Evolutionary conservation across 2,888 invertebrate species (phyloP).

Genomic region (Meganola albula): DNA sequence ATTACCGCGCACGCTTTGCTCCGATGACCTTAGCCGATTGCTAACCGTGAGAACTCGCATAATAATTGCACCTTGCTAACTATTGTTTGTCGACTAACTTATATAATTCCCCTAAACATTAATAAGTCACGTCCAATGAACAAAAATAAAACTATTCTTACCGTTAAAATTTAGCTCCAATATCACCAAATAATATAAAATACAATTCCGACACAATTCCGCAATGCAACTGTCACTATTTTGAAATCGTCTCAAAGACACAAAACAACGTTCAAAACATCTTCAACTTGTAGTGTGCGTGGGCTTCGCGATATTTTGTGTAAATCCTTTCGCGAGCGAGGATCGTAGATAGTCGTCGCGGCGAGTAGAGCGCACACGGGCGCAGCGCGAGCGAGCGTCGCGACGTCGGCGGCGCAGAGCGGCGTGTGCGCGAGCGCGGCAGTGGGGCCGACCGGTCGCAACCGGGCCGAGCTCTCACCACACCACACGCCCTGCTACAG

Average conservation of each 20-base stretch:
- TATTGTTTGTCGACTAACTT: conserved; percentile 22
- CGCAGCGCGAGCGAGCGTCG: conserved; percentile 64
- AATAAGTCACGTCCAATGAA: conserved; percentile 5
- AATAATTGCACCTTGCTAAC: conserved; percentile 22
- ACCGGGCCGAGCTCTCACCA: conserved; percentile 74
- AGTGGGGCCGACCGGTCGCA: conserved; percentile 76
- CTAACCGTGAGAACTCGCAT: conserved; percentile 40
- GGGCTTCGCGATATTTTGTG: conserved; percentile 41
- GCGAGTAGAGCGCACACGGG: conserved; percentile 51
- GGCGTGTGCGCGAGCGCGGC: conserved; percentile 61
- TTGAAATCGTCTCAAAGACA: conserved; percentile 37
- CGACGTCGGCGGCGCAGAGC: conserved; percentile 71
- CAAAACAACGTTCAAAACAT: conserved; percentile 51
- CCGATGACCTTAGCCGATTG: conserved; percentile 50
- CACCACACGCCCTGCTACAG: conserved; percentile 51
- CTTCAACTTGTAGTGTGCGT: conserved; percentile 37
- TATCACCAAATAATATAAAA: conserved; percentile 16
- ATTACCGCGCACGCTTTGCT: conserved; percentile 51
- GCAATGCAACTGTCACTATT: conserved; percentile 38
- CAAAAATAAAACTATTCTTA: conserved; percentile 17
- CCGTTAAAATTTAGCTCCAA: conserved; percentile 19
- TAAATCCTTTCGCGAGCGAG: conserved; percentile 38
- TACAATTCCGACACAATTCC: conserved; percentile 30
- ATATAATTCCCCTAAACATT: conserved; percentile 5
- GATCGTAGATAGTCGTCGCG: conserved; percentile 36